phyloP scores from a whole-genome alignment of 92 coral and sea anemone genomes.

The Isaurus tuberculatus region DNA sequence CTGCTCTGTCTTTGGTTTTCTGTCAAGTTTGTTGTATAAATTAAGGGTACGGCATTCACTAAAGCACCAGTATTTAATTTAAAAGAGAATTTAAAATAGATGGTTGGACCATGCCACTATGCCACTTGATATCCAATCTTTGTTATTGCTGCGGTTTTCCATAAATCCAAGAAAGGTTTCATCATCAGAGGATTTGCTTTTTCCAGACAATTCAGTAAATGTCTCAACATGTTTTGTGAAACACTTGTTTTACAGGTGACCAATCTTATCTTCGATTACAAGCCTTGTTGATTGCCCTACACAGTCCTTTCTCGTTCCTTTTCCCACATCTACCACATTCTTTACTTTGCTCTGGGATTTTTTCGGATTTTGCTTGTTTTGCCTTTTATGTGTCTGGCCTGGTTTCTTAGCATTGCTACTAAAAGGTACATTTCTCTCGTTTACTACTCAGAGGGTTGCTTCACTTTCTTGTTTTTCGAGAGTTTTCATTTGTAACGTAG shows the following conservation, averaged over 20 bases:
- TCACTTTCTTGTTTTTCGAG: conserved; percentile 9
- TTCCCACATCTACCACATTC: conserved; percentile 13
- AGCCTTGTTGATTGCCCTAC: neutral
- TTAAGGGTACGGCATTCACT: neutral
- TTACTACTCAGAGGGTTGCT: neutral
- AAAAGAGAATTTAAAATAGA: neutral
- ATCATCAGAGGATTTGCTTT: neutral
- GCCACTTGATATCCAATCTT: neutral
- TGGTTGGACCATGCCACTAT: neutral
- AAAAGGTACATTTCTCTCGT: neutral
- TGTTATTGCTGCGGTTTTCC: neutral
- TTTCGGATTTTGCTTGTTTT: conserved; percentile 3
- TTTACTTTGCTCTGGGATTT: neutral
- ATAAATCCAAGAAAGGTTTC: neutral
- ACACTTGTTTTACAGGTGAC: conserved; percentile 13
- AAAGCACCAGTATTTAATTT: neutral
- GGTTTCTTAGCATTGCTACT: too few relatives aligned
- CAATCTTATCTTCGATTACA: conserved; percentile 16
- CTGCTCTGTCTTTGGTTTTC: neutral
- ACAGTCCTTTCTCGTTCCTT: neutral
- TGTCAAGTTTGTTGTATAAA: neutral
- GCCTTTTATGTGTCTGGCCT: neutral
- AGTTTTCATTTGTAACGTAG: conserved; percentile 34
- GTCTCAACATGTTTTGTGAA: conserved; percentile 16
- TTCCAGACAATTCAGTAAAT: neutral